Evolutionary conservation across 1,140 invertebrate species (phyloP), one percentile per base, ranked within the genome.

Genomic region (Cydia strobilella): DNA sequence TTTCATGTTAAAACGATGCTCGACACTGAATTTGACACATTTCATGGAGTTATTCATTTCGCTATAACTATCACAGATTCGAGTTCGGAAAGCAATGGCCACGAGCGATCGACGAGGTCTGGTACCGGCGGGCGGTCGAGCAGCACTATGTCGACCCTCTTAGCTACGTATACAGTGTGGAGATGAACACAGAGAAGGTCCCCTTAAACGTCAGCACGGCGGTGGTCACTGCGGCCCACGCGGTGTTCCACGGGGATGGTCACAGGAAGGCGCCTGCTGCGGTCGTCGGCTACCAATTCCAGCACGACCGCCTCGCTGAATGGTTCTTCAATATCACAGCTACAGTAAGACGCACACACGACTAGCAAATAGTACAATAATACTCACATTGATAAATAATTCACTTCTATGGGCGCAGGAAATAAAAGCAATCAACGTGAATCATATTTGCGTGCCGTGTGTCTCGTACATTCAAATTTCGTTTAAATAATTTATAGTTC

Each of bases 61-160:
- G 9, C 13, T 51, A 45, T 45, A n/a, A 31, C 13, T 27, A 76
- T 83, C 75, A 13, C 75, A 94, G 94, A 63, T 86, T 91, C 18
- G 91, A 92, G 77, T 95, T 94, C 75, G 94, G 94, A 42, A 93
- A 94, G 76, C 90, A 94, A 62, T 95, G 97, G 88, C 96, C 95
- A 6, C 93, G 95, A 72, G 96, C 98, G 1, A 98, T 97, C 59
- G 97, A 99, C 86, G 98, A 99, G 88, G 94, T 97, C 7, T 99
- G 98, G 97, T 99, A 99, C 88, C 96, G 96, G 79, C 94, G 98
- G 66, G 98, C 98, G 0, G 97, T 99, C 0, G 98, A 99, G 80
- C 97, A 98, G 78, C 95, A 98, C 90, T 96, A 96, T 83, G 92
- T 97, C 31, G 95, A 97, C 72, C 94, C 95, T 0, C 95, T 96